Evolutionary conservation across 2,797 vertebrate species (phyloP).

Genomic region (Simalia tracyae): DNA sequence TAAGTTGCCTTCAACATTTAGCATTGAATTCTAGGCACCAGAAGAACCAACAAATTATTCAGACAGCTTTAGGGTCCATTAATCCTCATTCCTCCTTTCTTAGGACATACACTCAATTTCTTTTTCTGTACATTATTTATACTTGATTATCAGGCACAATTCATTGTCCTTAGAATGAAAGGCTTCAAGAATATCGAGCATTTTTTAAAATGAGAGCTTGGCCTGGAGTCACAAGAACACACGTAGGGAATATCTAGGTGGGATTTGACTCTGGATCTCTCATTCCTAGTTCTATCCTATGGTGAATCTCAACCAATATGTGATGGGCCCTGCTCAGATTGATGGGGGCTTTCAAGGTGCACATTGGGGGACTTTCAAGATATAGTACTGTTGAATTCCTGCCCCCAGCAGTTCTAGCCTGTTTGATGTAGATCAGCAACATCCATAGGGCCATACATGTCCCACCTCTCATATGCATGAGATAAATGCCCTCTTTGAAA

Average conservation of each 20-base stretch:
- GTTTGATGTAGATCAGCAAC: no score
- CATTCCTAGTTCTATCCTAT: neutral
- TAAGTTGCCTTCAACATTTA: neutral
- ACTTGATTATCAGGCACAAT: neutral
- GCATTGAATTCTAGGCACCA: neutral
- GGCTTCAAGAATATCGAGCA: neutral
- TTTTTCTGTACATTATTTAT: neutral
- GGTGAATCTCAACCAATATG: neutral
- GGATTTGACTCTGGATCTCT: neutral
- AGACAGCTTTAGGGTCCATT: neutral
- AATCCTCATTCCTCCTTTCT: neutral
- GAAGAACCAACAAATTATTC: neutral
- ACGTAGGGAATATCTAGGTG: neutral
- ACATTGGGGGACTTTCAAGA: no score
- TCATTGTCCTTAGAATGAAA: neutral
- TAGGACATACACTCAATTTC: neutral
- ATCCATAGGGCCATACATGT: no score
- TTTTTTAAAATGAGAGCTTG: neutral
- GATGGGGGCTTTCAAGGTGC: neutral
- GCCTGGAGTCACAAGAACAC: neutral
- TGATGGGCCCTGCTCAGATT: neutral
- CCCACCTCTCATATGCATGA: no score
- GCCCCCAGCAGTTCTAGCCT: no score
- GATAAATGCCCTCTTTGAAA: neutral
- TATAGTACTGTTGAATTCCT: no score